Evolutionary conservation across 1,140 invertebrate species (phyloP).

Genomic region (Neodiprion lecontei): DNA sequence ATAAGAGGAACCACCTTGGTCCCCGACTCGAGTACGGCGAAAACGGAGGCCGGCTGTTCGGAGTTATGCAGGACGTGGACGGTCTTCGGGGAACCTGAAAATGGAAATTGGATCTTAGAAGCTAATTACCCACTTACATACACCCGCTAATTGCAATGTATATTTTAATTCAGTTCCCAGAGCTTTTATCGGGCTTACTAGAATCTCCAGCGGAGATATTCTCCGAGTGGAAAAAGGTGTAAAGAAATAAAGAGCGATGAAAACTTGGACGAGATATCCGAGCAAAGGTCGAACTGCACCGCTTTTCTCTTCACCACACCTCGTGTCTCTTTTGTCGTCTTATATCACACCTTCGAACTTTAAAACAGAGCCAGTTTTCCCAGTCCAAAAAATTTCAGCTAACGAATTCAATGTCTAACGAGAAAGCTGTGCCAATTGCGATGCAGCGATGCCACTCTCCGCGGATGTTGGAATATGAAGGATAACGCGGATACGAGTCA

Average conservation of each 20-base stretch:
- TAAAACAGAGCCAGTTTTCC: no score
- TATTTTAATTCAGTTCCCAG: neutral
- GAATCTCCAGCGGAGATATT: no score
- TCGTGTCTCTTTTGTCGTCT: no score
- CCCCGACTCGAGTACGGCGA: constrained; percentile 89
- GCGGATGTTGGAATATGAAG: neutral
- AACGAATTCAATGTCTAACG: no score
- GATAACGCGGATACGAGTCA: neutral
- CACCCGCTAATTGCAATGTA: neutral
- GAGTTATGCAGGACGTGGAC: constrained; percentile 94
- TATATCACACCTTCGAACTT: no score
- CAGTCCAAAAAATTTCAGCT: no score
- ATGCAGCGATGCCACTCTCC: neutral
- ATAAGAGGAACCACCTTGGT: constrained; percentile 85
- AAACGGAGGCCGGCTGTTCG: constrained; percentile 93
- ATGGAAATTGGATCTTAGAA: constrained; percentile 32
- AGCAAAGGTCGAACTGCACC: neutral
- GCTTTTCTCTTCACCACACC: neutral
- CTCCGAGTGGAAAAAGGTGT: no score
- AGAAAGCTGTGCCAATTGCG: neutral
- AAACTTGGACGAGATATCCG: neutral
- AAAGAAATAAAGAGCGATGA: no score
- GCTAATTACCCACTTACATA: neutral
- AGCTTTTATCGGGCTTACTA: neutral
- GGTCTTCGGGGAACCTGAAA: constrained; percentile 70